A percentile compares a stretch with the other conserved stretches of the same genome.
phyloP scores from a whole-genome alignment of 2,797 vertebrate genomes.

The Girardinus metallicus region DNA sequence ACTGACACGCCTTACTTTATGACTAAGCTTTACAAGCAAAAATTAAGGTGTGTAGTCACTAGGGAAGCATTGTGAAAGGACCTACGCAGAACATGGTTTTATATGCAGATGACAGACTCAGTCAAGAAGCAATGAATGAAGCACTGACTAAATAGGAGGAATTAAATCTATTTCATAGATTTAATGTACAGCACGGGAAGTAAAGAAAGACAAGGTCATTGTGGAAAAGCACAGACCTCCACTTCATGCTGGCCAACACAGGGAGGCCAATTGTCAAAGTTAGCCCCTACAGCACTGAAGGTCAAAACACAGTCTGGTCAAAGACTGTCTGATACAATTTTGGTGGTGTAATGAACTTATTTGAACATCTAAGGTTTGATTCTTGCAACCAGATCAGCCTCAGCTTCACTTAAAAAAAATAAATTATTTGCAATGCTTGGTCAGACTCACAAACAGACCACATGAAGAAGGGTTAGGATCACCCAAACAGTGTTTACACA shows the following conservation, averaged over 20 bases:
- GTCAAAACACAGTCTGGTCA: constrained; percentile 31
- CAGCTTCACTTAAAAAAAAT: constrained; percentile 53
- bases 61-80: constrained; percentile 63
- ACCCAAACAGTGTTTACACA: constrained; percentile 82
- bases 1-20: constrained; percentile 78
- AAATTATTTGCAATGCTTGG: constrained; percentile 61
- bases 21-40: constrained; percentile 78
- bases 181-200: constrained; percentile 17
- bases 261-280: constrained; percentile 31
- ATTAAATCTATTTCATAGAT: constrained; percentile 37
- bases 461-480: constrained; percentile 75
- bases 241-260: constrained; percentile 35
- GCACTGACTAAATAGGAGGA: constrained; percentile 14
- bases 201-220: constrained; percentile 43
- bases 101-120: constrained; percentile 32
- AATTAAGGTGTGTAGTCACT: constrained; percentile 77
- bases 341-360: constrained; percentile 27
- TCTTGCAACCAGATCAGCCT: constrained; percentile 32
- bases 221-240: constrained; percentile 33
- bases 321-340: constrained; percentile 29
- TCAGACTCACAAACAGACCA: constrained; percentile 64
- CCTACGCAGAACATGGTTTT: constrained; percentile 47
- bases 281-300: constrained; percentile 37
- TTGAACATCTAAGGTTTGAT: constrained; percentile 44
- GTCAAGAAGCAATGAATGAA: constrained; percentile 37